Evolutionary conservation across 2,113 vertebrate genomes (phyloP).

Genomic region (Rhinoderma darwinii): DNA sequence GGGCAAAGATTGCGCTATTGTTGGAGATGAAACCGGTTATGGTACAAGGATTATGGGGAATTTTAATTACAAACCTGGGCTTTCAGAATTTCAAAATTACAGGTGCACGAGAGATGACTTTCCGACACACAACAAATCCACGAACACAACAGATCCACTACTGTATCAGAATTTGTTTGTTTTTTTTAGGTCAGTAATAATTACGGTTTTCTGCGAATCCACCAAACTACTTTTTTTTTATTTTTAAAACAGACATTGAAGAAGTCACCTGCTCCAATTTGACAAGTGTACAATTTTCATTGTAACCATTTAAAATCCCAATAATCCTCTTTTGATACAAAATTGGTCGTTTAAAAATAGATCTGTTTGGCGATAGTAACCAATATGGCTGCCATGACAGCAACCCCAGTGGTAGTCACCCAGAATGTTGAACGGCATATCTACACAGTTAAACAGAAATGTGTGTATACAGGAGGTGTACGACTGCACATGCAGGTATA

Average conservation of each 20-base stretch:
- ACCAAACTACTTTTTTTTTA: no score
- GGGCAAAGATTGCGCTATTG: conserved; percentile 18
- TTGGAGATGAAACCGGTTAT: conserved; percentile 30
- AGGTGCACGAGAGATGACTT: background rate
- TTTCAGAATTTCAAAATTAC: conserved; percentile 7
- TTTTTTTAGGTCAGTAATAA: conserved; percentile 10
- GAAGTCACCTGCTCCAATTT: background rate
- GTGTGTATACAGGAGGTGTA: no score
- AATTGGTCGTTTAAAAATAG: no score
- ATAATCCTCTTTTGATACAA: no score
- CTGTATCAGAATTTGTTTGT: background rate
- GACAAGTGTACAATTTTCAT: background rate
- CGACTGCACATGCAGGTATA: no score
- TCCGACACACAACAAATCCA: background rate
- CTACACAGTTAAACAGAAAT: no score
- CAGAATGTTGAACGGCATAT: no score
- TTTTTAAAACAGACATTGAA: background rate
- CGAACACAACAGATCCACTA: background rate
- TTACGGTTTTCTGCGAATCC: background rate
- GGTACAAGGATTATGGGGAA: conserved; percentile 34
- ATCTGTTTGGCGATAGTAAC: no score
- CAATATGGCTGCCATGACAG: no score
- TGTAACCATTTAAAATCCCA: no score
- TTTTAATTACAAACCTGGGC: conserved; percentile 29
- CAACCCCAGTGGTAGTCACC: no score